These are phyloP conservation scores for Drosophila pectinifera DNA, from an alignment of 1,140 invertebrate species.

Conservation along the genomic window DNA sequence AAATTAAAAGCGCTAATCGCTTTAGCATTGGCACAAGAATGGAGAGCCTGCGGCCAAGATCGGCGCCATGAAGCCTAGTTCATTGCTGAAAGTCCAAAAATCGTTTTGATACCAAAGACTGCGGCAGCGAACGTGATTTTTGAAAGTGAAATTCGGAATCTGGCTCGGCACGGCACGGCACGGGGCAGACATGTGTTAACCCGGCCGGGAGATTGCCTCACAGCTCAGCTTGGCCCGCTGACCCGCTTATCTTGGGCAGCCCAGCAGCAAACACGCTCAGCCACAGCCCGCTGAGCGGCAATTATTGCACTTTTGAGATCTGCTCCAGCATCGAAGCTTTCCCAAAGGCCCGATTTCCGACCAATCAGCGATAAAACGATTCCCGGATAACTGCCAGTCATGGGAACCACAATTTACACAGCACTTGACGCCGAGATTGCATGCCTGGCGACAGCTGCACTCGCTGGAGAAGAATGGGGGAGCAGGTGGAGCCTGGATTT, in stretches of 20 bases:
- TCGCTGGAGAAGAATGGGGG: conserved; percentile 21
- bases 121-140: conserved; percentile 54
- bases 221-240: neutral
- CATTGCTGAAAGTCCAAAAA: conserved; percentile 8
- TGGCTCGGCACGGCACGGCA: neutral
- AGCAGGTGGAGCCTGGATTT: conserved; percentile 20
- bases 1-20: conserved; percentile 45
- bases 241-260: conserved; percentile 35
- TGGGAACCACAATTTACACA: conserved; percentile 26
- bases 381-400: conserved; percentile 31
- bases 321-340: conserved; percentile 22
- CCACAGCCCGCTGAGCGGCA: neutral
- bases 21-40: conserved; percentile 68
- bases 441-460: conserved; percentile 49
- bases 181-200: conserved; percentile 18
- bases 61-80: conserved; percentile 43
- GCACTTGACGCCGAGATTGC: conserved; percentile 30
- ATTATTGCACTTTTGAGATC: conserved; percentile 30
- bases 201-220: conserved; percentile 26
- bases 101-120: conserved; percentile 57
- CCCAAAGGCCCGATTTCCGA: conserved; percentile 10
- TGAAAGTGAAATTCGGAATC: conserved; percentile 42
- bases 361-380: conserved; percentile 14
- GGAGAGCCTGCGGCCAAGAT: conserved; percentile 58
- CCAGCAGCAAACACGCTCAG: neutral